Percentiles rank a stretch among this genome's conserved stretches.
These are phyloP conservation scores for Vulpes ferrilata DNA, from an alignment of 2,113 vertebrate genomes.

Conservation along the genomic window DNA sequence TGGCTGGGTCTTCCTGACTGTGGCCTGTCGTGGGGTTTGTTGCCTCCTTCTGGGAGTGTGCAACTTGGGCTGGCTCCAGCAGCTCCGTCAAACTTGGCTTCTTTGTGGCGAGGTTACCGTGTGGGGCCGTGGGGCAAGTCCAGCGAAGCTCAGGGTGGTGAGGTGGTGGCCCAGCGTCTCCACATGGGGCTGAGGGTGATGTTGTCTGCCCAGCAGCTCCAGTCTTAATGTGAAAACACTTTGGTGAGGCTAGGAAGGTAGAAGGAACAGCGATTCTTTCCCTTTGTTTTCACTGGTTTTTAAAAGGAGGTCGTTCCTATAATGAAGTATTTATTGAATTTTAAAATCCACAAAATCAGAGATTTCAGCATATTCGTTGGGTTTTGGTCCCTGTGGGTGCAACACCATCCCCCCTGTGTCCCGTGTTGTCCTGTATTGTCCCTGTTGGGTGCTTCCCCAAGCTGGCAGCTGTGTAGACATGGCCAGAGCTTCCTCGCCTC, in stretches of 20 bases:
- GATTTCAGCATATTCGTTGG: not conserved
- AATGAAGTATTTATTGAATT: not conserved
- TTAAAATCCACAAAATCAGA: not conserved
- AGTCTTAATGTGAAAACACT: not conserved
- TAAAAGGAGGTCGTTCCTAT: not conserved
- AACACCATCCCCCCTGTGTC: not conserved
- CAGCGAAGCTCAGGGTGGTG: too few relatives aligned
- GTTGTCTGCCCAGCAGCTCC: accelerated
- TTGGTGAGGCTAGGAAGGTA: not conserved
- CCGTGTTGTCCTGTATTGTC: not conserved
- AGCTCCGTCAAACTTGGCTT: not conserved
- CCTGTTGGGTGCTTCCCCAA: not conserved
- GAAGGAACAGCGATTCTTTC: not conserved
- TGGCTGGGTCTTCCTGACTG: not conserved
- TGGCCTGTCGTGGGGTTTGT: too few relatives aligned
- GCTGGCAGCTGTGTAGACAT: not conserved
- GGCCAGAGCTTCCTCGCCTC: not conserved
- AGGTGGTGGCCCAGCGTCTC: not conserved
- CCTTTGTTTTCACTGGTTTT: too few relatives aligned
- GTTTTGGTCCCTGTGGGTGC: not conserved
- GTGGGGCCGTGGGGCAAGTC: not conserved
- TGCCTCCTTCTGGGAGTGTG: not conserved
- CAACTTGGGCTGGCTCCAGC: not conserved
- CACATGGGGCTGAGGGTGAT: accelerated
- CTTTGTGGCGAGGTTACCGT: not conserved